Conservation (phyloP, 2,113 vertebrate species). For the Tetrao urogallus region DNA sequence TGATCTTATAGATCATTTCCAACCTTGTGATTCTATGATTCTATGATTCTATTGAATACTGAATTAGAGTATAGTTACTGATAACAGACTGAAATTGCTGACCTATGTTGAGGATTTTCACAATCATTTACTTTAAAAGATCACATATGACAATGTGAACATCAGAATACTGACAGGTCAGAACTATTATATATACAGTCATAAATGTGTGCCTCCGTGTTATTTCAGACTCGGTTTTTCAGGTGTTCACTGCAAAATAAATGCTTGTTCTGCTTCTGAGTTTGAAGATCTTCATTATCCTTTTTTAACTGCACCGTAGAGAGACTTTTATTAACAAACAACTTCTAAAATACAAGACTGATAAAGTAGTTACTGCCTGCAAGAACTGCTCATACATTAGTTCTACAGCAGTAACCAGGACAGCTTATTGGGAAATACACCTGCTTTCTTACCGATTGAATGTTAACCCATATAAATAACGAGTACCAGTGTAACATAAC, state of each 20-base stretch:
- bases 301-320: neutral
- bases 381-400: neutral
- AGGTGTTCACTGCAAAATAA: neutral
- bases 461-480: neutral
- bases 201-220: accelerated
- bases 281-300: neutral
- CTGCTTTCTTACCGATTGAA: neutral
- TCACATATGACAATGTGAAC: neutral
- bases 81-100: constrained; percentile 5
- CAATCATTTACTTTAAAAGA: neutral
- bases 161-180: neutral
- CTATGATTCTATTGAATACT: neutral
- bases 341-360: neutral
- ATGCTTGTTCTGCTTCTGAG: neutral
- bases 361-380: neutral
- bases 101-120: neutral
- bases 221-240: neutral
- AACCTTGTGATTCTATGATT: too few species aligned
- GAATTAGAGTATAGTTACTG: constrained; percentile 25
- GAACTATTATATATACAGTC: neutral
- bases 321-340: neutral
- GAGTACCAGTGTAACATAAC: neutral
- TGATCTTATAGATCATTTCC: too few species aligned
- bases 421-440: neutral
- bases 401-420: neutral